A percentile compares a stretch with the other conserved stretches of the same genome.
Evolutionary conservation across 1,140 invertebrate species (phyloP).

Genomic region (Drosophila asahinai): DNA sequence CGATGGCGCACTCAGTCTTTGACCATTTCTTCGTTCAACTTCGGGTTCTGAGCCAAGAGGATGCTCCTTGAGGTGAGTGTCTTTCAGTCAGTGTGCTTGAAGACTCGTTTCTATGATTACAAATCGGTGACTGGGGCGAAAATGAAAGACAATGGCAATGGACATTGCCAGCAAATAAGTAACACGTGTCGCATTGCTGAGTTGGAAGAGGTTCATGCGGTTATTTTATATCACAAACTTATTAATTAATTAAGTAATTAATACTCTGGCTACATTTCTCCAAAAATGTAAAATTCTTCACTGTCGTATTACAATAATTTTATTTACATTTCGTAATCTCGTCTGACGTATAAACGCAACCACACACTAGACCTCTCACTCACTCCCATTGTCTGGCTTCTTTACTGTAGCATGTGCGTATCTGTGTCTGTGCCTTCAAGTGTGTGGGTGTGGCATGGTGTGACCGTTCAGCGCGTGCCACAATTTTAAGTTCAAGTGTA

Average conservation of each 20-base stretch:
- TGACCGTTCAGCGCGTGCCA: conserved; percentile 40
- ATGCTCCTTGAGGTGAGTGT: not conserved
- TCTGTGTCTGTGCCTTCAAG: conserved; percentile 3
- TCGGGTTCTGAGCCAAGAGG: not conserved
- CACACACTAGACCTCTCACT: not conserved
- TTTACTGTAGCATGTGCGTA: not conserved
- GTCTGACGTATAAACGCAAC: not conserved
- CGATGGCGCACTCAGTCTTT: conserved; percentile 13
- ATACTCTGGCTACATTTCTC: not conserved
- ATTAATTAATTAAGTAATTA: not conserved
- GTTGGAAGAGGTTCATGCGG: not conserved
- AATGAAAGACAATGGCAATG: conserved; percentile 26
- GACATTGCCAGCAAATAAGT: conserved; percentile 17
- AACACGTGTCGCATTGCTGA: not conserved
- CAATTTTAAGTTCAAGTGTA: conserved; percentile 74
- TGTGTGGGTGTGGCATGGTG: conserved; percentile 14
- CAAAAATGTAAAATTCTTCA: not conserved
- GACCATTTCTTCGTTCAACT: conserved; percentile 20
- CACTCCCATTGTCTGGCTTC: not conserved
- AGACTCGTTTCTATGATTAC: conserved; percentile 49
- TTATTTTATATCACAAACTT: not conserved
- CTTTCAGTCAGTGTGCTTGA: not conserved
- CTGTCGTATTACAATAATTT: not conserved
- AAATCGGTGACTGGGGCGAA: conserved; percentile 40
- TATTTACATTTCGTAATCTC: not conserved